phyloP scores from a whole-genome alignment of 2,888 invertebrate genomes.

The Sminthurinus aureus region DNA sequence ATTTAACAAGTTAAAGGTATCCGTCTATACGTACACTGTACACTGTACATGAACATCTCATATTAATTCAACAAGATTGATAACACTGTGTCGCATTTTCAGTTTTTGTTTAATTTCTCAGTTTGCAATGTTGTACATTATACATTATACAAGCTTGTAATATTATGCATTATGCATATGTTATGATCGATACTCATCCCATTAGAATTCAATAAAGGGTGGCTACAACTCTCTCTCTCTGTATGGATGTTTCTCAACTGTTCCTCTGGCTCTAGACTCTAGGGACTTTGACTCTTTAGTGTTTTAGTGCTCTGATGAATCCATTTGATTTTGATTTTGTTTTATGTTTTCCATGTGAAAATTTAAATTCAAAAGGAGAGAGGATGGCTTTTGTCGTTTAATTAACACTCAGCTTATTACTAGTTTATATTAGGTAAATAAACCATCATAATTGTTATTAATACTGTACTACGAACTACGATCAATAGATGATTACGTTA shows the following conservation, averaged over 20 bases:
- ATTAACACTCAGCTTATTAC: conserved; percentile 11
- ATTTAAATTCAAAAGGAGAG: no score
- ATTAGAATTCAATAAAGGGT: neutral
- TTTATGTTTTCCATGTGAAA: neutral
- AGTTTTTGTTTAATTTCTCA: no score
- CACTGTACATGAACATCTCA: no score
- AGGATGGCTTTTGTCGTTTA: neutral
- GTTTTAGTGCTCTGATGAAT: neutral
- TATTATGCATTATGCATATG: no score
- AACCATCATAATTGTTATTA: neutral
- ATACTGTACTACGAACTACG: no score
- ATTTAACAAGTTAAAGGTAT: no score
- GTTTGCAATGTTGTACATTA: no score
- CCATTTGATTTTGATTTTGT: neutral
- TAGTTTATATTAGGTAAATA: conserved; percentile 10
- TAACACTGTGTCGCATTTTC: no score
- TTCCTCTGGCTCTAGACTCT: neutral
- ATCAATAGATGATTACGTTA: no score
- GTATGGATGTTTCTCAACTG: neutral
- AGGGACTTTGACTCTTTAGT: neutral
- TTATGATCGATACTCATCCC: neutral
- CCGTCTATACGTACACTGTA: no score
- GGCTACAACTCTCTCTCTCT: neutral
- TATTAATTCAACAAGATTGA: no score
- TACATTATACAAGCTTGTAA: no score